Conservation (phyloP, 23 tunicate species). For the Corella eumyota region DNA sequence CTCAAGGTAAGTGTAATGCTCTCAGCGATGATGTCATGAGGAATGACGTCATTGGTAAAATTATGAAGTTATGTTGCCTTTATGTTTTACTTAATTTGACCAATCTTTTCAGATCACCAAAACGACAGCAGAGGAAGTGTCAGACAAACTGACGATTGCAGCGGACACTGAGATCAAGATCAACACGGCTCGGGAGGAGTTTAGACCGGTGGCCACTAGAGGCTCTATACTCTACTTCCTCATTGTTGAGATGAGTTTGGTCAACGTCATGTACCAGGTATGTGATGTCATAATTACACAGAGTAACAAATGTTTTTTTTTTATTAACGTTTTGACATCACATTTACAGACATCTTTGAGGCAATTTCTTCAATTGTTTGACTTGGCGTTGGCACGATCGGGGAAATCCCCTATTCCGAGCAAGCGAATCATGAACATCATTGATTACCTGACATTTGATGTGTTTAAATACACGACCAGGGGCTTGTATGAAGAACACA, state of each 20-base stretch:
- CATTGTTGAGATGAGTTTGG: constrained; percentile 99
- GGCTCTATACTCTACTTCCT: constrained; percentile 98
- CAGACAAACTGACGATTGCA: constrained; percentile 90
- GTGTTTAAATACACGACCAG: constrained; percentile 97
- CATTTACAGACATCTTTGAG: constrained; percentile 87
- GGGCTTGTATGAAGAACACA: constrained; percentile 95
- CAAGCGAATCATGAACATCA: constrained; percentile 86
- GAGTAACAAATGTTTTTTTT: background rate
- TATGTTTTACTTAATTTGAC: background rate
- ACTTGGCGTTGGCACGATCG: constrained; percentile 66
- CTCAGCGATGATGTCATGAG: background rate
- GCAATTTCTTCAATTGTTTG: constrained; percentile 89
- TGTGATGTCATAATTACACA: background rate
- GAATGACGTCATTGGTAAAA: background rate
- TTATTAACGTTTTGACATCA: too few species aligned
- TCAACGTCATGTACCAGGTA: constrained; percentile 99
- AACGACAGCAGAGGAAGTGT: constrained; percentile 94
- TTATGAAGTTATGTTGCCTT: background rate
- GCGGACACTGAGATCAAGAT: constrained; percentile 97
- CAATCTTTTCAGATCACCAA: constrained; percentile 54
- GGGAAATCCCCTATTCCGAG: constrained; percentile 89
- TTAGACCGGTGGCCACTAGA: constrained; percentile 94
- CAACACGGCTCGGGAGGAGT: constrained; percentile 99
- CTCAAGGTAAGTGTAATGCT: constrained; percentile 39
- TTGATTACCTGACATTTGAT: constrained; percentile 86